Base-by-base conservation (phyloP, 2,888 invertebrate species). In the Meloe dianella region DNA sequence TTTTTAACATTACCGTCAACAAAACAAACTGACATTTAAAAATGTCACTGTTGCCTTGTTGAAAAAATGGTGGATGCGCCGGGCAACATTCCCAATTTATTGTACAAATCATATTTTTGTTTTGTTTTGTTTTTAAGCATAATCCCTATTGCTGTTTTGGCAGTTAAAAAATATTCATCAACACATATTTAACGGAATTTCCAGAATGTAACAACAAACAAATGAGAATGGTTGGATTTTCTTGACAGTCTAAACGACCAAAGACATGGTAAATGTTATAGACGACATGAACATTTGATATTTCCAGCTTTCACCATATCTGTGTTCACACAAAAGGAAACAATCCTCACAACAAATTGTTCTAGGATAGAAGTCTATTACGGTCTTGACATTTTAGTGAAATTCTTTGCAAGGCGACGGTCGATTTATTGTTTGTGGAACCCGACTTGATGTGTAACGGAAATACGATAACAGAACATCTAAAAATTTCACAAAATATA, bases 321-420 rank as follows among this genome's bases (percentile, higher is more conserved):
- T 64, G 56, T 35, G 59, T 69, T 64, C 24, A 54, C 24, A 60
- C 60, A 32, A 65, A 62, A 62, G 62, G 62, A 67, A 69, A 67
- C 62, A 61, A 65, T 61, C 60, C 57, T 47, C 57, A 17, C 64
- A 66, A 66, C 68, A 71, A 71, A 68, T 69, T 66, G 68, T 69
- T 62, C 57, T 56, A 38, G 63, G 27, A 32, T 65, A 64, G 67
- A 67, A 69, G 70, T 72, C 70, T 68, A 68, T 72, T 70, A 70
- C 60, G 64, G 64, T 69, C 72, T 65, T 69, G 72, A 72, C 72
- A 71, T 72, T 72, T 51, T 69, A 68, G 69, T 66, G 63, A 67
- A 61, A 72, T 70, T 72, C 72, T 66, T 71, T 64, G 59, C 69
- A 61, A 69, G 59, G 71, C 67, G 67, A 70, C 61, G 65, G 64